Evolutionary conservation across 1,140 invertebrate genomes (phyloP).

Genomic region (Diorhabda elongata): DNA sequence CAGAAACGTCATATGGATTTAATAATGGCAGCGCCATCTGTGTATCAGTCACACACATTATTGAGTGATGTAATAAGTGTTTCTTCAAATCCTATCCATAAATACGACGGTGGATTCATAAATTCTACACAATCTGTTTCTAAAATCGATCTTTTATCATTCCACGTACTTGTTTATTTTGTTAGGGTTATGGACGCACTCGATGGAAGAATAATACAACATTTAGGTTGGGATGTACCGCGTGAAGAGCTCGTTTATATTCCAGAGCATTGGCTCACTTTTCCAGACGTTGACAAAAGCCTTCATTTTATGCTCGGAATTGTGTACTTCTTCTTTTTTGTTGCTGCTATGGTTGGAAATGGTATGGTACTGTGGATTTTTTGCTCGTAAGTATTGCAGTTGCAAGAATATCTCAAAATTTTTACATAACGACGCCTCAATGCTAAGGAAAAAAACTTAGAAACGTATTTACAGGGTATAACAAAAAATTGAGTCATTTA

Average conservation of each 20-base stretch:
- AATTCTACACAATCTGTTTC: too few species aligned
- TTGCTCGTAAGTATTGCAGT: slow-evolving; percentile 48
- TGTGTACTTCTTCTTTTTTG: slow-evolving; percentile 75
- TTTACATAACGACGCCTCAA: slow-evolving; percentile 23
- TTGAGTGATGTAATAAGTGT: too few species aligned
- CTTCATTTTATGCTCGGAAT: slow-evolving; percentile 78
- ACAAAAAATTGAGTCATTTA: too few species aligned
- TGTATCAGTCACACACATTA: too few species aligned
- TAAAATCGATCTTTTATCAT: too few species aligned
- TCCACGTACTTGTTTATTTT: background rate
- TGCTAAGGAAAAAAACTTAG: too few species aligned
- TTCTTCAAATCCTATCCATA: too few species aligned
- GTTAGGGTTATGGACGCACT: slow-evolving; percentile 22
- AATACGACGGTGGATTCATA: too few species aligned
- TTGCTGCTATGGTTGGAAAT: slow-evolving; percentile 74
- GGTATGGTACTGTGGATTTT: slow-evolving; percentile 88
- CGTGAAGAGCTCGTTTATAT: slow-evolving; percentile 69
- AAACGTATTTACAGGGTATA: too few species aligned
- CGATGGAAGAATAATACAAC: background rate
- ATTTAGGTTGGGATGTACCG: slow-evolving; percentile 70
- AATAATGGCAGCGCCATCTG: too few species aligned
- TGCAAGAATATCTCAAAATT: too few species aligned
- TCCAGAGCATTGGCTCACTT: slow-evolving; percentile 79
- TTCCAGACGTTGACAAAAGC: slow-evolving; percentile 71
- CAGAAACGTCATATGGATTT: too few species aligned